phyloP scores from a whole-genome alignment of 2,797 vertebrate genomes.

The Manis crassicaudata region DNA sequence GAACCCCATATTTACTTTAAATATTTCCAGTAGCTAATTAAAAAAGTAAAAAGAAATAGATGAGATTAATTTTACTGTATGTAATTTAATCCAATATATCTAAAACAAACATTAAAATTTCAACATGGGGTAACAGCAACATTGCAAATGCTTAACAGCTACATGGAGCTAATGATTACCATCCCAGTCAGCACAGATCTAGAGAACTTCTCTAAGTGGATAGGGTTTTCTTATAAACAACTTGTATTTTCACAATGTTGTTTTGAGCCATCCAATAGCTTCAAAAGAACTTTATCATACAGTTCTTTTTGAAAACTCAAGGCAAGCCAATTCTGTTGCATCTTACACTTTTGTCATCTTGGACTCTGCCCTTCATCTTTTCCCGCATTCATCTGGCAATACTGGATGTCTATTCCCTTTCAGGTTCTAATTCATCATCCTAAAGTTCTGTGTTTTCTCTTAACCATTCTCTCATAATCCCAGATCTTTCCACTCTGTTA shows the following conservation, averaged over 20 bases:
- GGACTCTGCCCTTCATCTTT: not conserved
- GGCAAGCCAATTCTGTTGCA: not conserved
- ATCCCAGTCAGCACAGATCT: not conserved
- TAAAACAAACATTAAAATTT: constrained; percentile 37
- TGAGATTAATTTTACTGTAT: constrained; percentile 41
- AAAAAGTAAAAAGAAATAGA: not conserved
- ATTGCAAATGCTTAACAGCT: not conserved
- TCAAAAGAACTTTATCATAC: not conserved
- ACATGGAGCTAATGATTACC: not conserved
- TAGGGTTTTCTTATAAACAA: not conserved
- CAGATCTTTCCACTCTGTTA: not conserved
- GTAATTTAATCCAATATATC: constrained; percentile 5
- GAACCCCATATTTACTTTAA: not conserved
- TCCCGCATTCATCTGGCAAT: not conserved
- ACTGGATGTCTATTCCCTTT: not conserved
- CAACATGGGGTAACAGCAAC: not conserved
- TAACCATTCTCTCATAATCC: not conserved
- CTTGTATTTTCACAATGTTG: not conserved
- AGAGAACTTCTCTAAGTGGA: not conserved
- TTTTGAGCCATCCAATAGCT: not conserved
- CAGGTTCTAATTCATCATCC: not conserved
- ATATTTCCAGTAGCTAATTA: constrained; percentile 36
- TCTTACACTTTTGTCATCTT: not conserved
- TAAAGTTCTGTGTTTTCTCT: not conserved
- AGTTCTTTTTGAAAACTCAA: constrained; percentile 5